Conservation (phyloP, 2,797 vertebrate genomes). For the Acestrorhynchus altus region DNA sequence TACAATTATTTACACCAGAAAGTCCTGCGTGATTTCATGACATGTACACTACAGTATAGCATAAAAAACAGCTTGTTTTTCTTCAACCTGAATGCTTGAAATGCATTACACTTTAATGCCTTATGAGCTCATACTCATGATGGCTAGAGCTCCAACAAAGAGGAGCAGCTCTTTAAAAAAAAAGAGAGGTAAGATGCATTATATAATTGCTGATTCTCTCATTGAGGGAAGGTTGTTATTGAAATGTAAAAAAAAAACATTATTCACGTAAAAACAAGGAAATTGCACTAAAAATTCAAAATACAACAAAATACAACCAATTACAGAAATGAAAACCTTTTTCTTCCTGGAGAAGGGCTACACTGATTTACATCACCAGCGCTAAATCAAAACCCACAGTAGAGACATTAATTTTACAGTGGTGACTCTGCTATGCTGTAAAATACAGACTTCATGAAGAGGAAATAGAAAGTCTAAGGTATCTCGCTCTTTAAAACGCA, state of each 20-base stretch:
- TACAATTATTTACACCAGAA: neutral
- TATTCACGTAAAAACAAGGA: neutral
- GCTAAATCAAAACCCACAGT: neutral
- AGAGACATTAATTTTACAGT: neutral
- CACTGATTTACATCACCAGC: neutral
- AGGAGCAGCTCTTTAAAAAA: slow-evolving; percentile 14
- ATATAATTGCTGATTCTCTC: slow-evolving; percentile 17
- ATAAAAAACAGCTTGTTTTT: slow-evolving; percentile 23
- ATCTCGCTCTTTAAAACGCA: neutral
- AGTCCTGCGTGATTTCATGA: slow-evolving; percentile 6
- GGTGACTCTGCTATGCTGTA: neutral
- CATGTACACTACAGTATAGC: neutral
- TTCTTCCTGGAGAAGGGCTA: neutral
- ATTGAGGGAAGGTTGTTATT: neutral
- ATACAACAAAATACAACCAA: neutral
- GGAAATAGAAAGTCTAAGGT: neutral
- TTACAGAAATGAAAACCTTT: neutral
- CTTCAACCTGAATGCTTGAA: slow-evolving; percentile 19
- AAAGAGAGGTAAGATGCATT: slow-evolving; percentile 2
- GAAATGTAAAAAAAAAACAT: neutral
- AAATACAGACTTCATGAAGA: neutral
- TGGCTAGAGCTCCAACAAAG: slow-evolving; percentile 7
- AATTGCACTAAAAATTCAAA: too few relatives aligned
- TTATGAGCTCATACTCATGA: slow-evolving; percentile 20
- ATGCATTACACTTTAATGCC: neutral